phyloP scores from a whole-genome alignment of 1,140 invertebrate genomes.

The Dendroctonus ponderosae region DNA sequence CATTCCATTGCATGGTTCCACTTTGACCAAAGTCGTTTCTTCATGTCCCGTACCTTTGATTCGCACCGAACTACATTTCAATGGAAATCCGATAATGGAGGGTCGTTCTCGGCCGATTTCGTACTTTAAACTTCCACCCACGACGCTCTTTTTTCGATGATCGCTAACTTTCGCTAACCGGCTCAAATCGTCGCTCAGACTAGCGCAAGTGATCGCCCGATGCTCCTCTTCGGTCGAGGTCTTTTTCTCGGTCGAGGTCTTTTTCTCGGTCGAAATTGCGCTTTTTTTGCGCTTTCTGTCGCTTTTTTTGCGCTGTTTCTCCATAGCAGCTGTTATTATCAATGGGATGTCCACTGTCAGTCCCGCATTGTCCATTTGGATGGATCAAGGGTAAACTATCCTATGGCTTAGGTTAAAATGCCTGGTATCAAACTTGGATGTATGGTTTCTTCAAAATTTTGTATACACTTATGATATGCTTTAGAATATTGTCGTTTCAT shows the following conservation, averaged over 20 bases:
- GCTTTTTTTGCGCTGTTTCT: constrained; percentile 25
- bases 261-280: constrained; percentile 20
- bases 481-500: constrained; percentile 2
- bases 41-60: constrained; percentile 56
- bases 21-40: constrained; percentile 57
- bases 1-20: constrained; percentile 62
- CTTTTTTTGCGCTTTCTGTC: constrained; percentile 26
- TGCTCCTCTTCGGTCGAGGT: constrained; percentile 5
- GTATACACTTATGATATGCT: background rate
- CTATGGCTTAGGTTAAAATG: too few species aligned
- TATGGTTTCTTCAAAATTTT: too few species aligned
- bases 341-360: constrained; percentile 45
- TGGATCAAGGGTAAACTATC: too few species aligned
- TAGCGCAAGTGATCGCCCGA: background rate
- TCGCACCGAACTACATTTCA: constrained; percentile 60
- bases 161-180: constrained; percentile 14
- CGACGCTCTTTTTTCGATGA: constrained; percentile 29
- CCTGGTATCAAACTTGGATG: too few species aligned
- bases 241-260: constrained; percentile 29
- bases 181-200: constrained; percentile 17
- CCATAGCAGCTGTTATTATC: constrained; percentile 40
- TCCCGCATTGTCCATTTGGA: constrained; percentile 30
- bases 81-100: constrained; percentile 41
- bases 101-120: constrained; percentile 47
- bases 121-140: constrained; percentile 47